Base-by-base conservation (phyloP, 2,113 vertebrate genomes). In the Trogon melanurus region DNA sequence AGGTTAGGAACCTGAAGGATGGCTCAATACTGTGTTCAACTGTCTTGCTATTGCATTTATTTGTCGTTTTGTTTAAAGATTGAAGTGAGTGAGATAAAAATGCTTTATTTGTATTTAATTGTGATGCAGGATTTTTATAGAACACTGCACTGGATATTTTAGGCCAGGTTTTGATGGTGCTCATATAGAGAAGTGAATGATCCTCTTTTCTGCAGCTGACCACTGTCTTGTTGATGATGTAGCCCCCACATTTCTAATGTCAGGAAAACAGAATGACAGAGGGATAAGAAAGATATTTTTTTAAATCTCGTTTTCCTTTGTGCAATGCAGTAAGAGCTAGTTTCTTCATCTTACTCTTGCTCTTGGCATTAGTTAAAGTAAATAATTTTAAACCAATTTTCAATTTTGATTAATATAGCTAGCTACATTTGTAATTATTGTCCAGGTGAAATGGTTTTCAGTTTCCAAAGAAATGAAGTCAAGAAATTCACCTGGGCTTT, bases 351-450 rank as follows among this genome's bases (percentile, higher is more conserved):
- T 86, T 91, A 41, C 23, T 81, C 30, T 85, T 93, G 29, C 8
- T 83, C 51, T 85, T 29, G 16, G 4, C 62, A 50, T 75, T 88
- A 88, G 64, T 64, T 84, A 38, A 79, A 60, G 18, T 73, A 90
- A 74, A 90, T 79, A 23, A 79, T 87, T 97, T 89, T 45, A 69
- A 89, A 84, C 14, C 12, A 27, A n/a, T 84, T 95, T 91, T 92
- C 29, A 74, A 14, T 78, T 74, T 61, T 92, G 23, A 86, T 67
- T 84, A 91, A 91, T 87, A 81, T 16, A 60, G 20, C 47, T 80
- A 79, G 30, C 21, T 92, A 70, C 0, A 0, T 18, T 66, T 54
- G 54, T 32, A 78, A 57, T 61, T 65, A 54, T 65, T 67, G 91
- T 91, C 29, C 61, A 81, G 38, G 48, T 91, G 41, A 92, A 92